These are phyloP conservation scores for Eudyptes chrysolophus DNA, from an alignment of 2,113 vertebrate genomes.

Conservation along the genomic window DNA sequence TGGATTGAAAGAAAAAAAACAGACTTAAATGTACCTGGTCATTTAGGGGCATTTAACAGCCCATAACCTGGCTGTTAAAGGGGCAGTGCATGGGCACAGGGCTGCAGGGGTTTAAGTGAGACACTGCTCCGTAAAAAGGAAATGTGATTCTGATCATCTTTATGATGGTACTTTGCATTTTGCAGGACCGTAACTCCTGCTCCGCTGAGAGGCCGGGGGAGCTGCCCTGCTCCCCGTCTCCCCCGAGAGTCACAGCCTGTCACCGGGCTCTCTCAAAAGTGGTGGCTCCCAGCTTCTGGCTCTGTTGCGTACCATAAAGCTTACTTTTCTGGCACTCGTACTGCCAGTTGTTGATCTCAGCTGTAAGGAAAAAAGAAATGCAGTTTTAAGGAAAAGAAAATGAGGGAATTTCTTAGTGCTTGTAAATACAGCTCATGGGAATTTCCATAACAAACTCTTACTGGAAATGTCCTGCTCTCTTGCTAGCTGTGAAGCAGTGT, in stretches of 20 bases:
- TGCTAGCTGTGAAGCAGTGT: neutral
- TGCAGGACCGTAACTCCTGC: neutral
- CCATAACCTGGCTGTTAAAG: neutral
- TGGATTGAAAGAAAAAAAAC: neutral
- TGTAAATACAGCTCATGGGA: neutral
- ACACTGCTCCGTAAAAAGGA: neutral
- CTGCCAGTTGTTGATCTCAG: neutral
- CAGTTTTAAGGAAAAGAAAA: neutral
- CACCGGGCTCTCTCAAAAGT: neutral
- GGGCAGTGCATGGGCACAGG: rapidly evolving
- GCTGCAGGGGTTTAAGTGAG: neutral
- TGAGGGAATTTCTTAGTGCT: neutral
- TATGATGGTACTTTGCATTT: neutral
- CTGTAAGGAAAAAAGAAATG: neutral
- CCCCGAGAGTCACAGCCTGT: neutral
- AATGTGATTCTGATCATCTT: rapidly evolving
- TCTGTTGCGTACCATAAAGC: rapidly evolving
- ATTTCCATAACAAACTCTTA: neutral
- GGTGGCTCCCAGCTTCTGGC: neutral
- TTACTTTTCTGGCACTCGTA: neutral
- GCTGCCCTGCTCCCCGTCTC: neutral
- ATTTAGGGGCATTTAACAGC: no score
- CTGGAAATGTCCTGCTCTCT: neutral
- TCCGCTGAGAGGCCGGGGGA: neutral
- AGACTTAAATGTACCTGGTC: neutral